Conservation (phyloP, 2,113 vertebrate genomes). For the Pterocles burchelli region DNA sequence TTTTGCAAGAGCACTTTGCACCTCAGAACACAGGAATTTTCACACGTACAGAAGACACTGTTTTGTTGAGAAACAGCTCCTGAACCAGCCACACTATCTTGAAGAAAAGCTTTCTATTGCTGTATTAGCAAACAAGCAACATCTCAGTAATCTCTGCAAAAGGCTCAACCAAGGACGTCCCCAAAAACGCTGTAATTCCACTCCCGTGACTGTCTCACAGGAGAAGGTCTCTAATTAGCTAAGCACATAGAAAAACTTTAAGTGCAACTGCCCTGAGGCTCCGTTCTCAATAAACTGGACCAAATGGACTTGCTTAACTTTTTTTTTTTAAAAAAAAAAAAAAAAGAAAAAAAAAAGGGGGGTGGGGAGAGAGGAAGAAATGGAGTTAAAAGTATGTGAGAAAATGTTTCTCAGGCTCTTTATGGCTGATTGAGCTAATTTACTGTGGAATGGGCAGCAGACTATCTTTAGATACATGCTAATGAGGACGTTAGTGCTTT, state of each 20-base stretch:
- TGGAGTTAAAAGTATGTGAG: constrained; percentile 64
- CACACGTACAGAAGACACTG: neutral
- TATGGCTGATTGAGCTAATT: constrained; percentile 81
- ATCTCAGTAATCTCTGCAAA: neutral
- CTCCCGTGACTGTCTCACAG: neutral
- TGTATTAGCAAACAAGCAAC: neutral
- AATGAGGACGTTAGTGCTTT: constrained; percentile 76
- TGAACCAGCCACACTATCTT: neutral
- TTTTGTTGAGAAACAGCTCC: neutral
- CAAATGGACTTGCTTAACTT: constrained; percentile 53
- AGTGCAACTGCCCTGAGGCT: constrained; percentile 43
- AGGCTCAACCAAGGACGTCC: neutral
- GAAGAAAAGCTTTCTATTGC: neutral
- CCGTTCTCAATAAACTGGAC: neutral
- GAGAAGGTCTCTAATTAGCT: constrained; percentile 56
- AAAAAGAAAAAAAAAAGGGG: too few relatives aligned
- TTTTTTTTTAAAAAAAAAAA: too few relatives aligned
- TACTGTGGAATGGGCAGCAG: constrained; percentile 78
- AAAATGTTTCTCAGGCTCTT: constrained; percentile 80
- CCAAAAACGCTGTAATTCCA: neutral
- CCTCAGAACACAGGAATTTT: neutral
- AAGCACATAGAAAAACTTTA: constrained; percentile 35
- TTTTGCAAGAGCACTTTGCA: neutral
- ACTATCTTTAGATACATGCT: constrained; percentile 82
- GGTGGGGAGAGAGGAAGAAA: neutral